Evolutionary conservation across 2,888 invertebrate species (phyloP), one percentile per base, ranked within the genome.

Genomic region (Cylloceria caligata): DNA sequence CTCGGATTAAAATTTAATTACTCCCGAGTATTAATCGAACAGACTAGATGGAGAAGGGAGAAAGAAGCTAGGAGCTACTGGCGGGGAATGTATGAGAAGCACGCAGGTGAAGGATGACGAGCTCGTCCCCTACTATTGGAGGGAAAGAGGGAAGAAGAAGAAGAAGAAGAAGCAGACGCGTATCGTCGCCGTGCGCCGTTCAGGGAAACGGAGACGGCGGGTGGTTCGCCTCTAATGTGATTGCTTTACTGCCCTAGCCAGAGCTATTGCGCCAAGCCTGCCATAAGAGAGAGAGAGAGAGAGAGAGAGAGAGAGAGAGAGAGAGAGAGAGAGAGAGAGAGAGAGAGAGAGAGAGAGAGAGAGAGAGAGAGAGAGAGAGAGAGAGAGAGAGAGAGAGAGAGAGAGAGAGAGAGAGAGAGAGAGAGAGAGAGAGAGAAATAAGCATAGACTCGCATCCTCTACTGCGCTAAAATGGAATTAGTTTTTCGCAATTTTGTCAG

Each of bases 1-100:
- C 87, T 88, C 88, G 87, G 88, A 90, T 90, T 89, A 89, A 89
- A 90, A 89, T 89, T 89, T 89, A 89, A 90, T 89, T 89, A 89
- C 87, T 83, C 52, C 64, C 80, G 82, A 81, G 85, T 84, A 87
- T 87, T 87, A 88, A 88, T 88, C 88, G 86, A 86, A 86, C 85
- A 81, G 9, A 78, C 76, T 80, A 84, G 85, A 86, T 83, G 72
- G 72, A 71, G 74, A 68, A 67, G 80, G 67, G 55, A 64, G 47
- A 60, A 60, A 73, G 68, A 39, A 34, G 60, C 5, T 71, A 67
- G 75, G 30, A 27, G 39, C 30, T 42, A 55, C n/a, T 57, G 47
- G 42, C 3, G 27, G 36, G 60, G 45, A 62, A 72, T 55, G 72
- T 68, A 55, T 60, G 57, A 52, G 83, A 75, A 78, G 64, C 77